Evolutionary conservation across 2,888 invertebrate species (phyloP), one percentile per base, ranked within the genome.

Genomic region (Ectobius pallidus): DNA sequence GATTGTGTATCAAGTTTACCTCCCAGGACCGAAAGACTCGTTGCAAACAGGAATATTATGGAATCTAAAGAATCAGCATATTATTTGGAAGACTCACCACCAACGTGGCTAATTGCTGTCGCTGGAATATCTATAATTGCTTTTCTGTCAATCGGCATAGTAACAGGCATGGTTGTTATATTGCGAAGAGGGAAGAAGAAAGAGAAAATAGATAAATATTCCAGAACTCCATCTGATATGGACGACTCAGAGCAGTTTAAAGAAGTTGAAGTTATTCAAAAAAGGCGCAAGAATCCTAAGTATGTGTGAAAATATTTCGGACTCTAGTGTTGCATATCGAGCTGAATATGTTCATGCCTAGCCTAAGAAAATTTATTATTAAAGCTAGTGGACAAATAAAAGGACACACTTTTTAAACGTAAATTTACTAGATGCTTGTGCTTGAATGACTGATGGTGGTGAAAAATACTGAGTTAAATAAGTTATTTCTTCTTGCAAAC

Each of bases 1-100:
- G 88, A 87, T 25, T 91, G 90, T 78, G 58, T 27, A n/a, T 30
- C 52, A 1, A 52, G 25, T 9, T 3, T 20, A 11, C 3, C 4
- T 22, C 25, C 52, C 9, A 52, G 14, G 20, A 14, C 52, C 2
- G 52, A 52, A 25, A n/a, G n/a, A n/a, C n/a, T n/a, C n/a, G n/a
- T n/a, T n/a, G n/a, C n/a, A n/a, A n/a, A n/a, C n/a, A n/a, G n/a
- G n/a, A n/a, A n/a, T n/a, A n/a, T n/a, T n/a, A n/a, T n/a, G n/a
- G n/a, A n/a, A n/a, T n/a, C n/a, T n/a, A n/a, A n/a, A n/a, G n/a
- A 4, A n/a, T 11, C 46, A 11, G 18, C n/a, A 46, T 30, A 30
- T 27, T 58, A 58, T 58, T 2, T 65, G 3, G 65, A 65, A 9
- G 46, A 46, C 1, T 65, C 65, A n/a, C 65, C 65, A 27, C 65